Evolutionary conservation across 1,140 invertebrate genomes (phyloP).

Genomic region (Trachelipus rathkii): DNA sequence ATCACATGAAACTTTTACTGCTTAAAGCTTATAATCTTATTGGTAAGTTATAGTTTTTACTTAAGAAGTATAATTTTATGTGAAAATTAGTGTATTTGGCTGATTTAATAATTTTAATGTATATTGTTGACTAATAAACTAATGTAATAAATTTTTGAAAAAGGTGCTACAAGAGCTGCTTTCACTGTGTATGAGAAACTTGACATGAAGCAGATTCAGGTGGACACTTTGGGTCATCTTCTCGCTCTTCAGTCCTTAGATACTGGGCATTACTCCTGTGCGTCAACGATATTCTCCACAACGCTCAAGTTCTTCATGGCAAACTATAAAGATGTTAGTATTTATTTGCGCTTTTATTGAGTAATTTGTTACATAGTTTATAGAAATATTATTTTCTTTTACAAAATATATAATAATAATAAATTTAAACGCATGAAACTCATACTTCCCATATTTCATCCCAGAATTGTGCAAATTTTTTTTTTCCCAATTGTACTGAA

Average conservation of each 20-base stretch:
- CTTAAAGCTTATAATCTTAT: conserved; percentile 43
- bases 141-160: too few species aligned
- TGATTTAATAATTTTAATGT: too few species aligned
- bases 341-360: conserved; percentile 11
- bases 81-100: too few species aligned
- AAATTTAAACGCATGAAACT: too few species aligned
- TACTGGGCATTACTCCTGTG: conserved; percentile 63
- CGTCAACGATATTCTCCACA: conserved; percentile 61
- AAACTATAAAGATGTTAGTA: conserved; percentile 77
- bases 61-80: too few species aligned
- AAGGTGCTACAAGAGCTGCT: conserved; percentile 49
- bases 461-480: too few species aligned
- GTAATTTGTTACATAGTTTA: neutral
- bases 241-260: conserved; percentile 68
- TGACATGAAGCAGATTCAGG: conserved; percentile 90
- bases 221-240: conserved; percentile 84
- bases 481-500: too few species aligned
- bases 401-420: too few species aligned
- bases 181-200: conserved; percentile 58
- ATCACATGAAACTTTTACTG: conserved; percentile 39
- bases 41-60: conserved; percentile 25
- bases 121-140: too few species aligned
- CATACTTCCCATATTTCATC: too few species aligned
- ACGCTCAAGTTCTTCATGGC: conserved; percentile 80
- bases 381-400: too few species aligned